Base-by-base conservation (phyloP, 2,888 invertebrate genomes). In the Quadroppia sp. region DNA sequence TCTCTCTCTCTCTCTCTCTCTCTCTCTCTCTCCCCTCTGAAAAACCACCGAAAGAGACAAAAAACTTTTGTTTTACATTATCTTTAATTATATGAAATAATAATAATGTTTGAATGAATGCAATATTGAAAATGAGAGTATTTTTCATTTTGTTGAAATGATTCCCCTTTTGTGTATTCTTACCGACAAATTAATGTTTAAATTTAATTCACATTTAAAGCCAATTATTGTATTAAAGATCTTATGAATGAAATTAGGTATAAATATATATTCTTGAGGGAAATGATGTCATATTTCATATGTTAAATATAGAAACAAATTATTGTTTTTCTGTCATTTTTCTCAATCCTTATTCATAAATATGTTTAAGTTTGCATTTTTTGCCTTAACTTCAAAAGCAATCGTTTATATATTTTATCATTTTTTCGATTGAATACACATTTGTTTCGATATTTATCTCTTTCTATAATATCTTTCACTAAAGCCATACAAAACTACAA, bases 381-480 rank as follows among this genome's bases (percentile, higher is more conserved):
- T 64, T 64, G 64, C 7, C 64, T 36, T 36, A n/a, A 64, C 40
- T 36, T 40, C 20, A 64, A 64, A 64, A 20, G 40, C 59, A 59
- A 28, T 64, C 3, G 2, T 20, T 1, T n/a, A 64, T 36, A 17
- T 20, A 64, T 64, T 64, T 64, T n/a, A 64, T 64, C 64, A 64
- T 64, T 64, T 64, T 32, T n/a, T 64, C 64, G 36, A 64, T 64
- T 36, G n/a, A 64, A 32, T 64, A 64, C n/a, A 64, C 64, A 59
- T 59, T 59, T 28, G 28, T 11, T 45, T 45, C 45, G 2, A 45
- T 45, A 36, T 36, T 36, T 36, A 7, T 36, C 36, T 36, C 36
- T 36, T 9, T 36, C 9, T 36, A 7, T 9, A 36, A 48, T 3
- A n/a, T 48, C 4, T n/a, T 48, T 15, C 2, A 32, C 64, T 61